Base-by-base conservation (phyloP, 2,888 invertebrate genomes). In the Keiferia lycopersicella region DNA sequence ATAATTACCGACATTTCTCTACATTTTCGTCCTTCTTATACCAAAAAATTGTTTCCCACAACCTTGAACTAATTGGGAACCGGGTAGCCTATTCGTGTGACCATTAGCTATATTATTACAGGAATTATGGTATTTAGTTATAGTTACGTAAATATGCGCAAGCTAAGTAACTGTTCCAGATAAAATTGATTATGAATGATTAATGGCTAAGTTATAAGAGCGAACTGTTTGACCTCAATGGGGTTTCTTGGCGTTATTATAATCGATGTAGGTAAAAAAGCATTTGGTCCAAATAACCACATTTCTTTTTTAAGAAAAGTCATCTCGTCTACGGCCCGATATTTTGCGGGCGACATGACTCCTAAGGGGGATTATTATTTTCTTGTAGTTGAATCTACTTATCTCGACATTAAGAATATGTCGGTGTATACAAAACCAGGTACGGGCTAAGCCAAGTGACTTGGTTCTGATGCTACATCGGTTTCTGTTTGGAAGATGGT, bases 21-120 rank as follows among this genome's bases (percentile, higher is more conserved):
- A 50, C 69, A 69, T 65, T 67, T 22, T 53, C 73, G 67, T 69
- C 41, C 41, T 60, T 59, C 41, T 20, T 65, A 66, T 61, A 64
- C 66, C 66, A 61, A 61, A 22, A 12, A 26, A 18, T 20, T 68
- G 62, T 59, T 69, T 66, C 63, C 20, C 56, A 69, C 70, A 72
- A 68, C 82, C 82, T 82, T 81, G 82, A 73, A 70, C 78, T 79
- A 76, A 78, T 79, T 77, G 67, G 68, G 64, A 73, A 74, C 69
- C 67, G 65, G 65, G 66, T 67, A 56, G 22, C 51, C 12, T n/a
- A 64, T 65, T 65, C 34, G 38, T 66, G 50, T 64, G 34, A 41
- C 56, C 56, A 68, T 71, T 71, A 64, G 51, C 26, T 22, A 53
- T 51, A 51, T 14, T n/a, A 41, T 45, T 34, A 30, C 6, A 30